A percentile compares a stretch with the other conserved stretches of the same genome.
Evolutionary conservation across 1,140 invertebrate species (phyloP).

Genomic region (Ceratina japonica): DNA sequence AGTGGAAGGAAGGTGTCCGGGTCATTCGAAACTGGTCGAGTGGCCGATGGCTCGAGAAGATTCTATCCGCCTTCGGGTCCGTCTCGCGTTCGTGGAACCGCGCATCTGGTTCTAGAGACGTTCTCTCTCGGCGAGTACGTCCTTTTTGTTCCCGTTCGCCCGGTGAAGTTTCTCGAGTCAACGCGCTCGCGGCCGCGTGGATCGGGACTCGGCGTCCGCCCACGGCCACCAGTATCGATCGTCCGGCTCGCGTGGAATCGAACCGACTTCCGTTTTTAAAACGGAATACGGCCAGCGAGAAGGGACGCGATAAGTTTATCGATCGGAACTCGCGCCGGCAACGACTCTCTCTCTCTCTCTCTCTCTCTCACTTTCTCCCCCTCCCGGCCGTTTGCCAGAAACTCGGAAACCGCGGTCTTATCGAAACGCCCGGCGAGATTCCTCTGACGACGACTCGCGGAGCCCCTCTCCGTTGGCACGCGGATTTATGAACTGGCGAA

Average conservation of each 20-base stretch:
- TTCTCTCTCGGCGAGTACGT: neutral
- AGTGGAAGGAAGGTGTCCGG: neutral
- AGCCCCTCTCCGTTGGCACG: neutral
- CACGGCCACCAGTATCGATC: no score
- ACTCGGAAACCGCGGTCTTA: slow-evolving; percentile 4
- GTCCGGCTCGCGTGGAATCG: no score
- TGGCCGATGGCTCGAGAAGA: neutral
- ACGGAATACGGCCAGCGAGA: no score
- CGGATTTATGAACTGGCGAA: slow-evolving; percentile 17
- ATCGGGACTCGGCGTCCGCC: no score
- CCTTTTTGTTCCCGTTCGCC: neutral
- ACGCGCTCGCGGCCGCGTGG: no score
- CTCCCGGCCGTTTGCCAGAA: neutral
- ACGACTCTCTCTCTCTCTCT: no score
- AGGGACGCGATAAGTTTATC: no score
- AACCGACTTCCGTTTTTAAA: no score
- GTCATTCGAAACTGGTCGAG: neutral
- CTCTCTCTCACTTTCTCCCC: no score
- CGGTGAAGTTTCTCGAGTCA: neutral
- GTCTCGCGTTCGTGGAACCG: neutral
- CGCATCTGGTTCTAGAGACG: neutral
- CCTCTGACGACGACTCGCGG: neutral
- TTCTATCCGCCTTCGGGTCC: neutral
- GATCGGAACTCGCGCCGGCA: neutral
- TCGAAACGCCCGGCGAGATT: neutral